Evolutionary conservation across 2,797 vertebrate genomes (phyloP).

Genomic region (Diplodus puntazzo): DNA sequence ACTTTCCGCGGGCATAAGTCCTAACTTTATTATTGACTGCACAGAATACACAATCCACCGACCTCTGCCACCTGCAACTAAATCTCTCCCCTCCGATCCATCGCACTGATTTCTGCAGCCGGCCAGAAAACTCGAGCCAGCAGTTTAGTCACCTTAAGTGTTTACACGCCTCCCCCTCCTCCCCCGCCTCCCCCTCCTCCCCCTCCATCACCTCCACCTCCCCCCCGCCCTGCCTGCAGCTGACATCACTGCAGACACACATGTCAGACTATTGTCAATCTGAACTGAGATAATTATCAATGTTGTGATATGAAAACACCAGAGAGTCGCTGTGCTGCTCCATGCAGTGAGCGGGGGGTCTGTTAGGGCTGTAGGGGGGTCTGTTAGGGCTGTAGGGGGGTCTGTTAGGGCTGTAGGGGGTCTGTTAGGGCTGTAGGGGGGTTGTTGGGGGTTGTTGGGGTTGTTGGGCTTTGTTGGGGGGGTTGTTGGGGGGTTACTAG

Average conservation of each 20-base stretch:
- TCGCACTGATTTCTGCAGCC: slow-evolving; percentile 92
- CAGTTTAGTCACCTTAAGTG: slow-evolving; percentile 88
- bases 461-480: too few relatives aligned
- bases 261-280: not conserved
- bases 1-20: slow-evolving; percentile 96
- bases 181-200: slow-evolving; percentile 9
- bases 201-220: slow-evolving; percentile 12
- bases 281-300: not conserved
- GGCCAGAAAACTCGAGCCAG: slow-evolving; percentile 88
- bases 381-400: too few relatives aligned
- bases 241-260: slow-evolving; percentile 36
- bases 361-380: too few relatives aligned
- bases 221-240: slow-evolving; percentile 1
- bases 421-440: too few relatives aligned
- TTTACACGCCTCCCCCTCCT: slow-evolving; percentile 65
- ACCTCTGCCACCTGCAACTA: slow-evolving; percentile 98
- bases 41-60: slow-evolving; percentile 99
- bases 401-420: too few relatives aligned
- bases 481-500: too few relatives aligned
- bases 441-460: too few relatives aligned
- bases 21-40: slow-evolving; percentile 99
- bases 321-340: slow-evolving; percentile 11
- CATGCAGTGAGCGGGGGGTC: slow-evolving; percentile 26
- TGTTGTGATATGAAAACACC: not conserved
- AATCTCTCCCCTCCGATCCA: slow-evolving; percentile 97